Percentiles rank a stretch among this genome's conserved stretches.
Conservation (phyloP, 2,113 vertebrate species). For the Protobothrops flavoviridis region DNA sequence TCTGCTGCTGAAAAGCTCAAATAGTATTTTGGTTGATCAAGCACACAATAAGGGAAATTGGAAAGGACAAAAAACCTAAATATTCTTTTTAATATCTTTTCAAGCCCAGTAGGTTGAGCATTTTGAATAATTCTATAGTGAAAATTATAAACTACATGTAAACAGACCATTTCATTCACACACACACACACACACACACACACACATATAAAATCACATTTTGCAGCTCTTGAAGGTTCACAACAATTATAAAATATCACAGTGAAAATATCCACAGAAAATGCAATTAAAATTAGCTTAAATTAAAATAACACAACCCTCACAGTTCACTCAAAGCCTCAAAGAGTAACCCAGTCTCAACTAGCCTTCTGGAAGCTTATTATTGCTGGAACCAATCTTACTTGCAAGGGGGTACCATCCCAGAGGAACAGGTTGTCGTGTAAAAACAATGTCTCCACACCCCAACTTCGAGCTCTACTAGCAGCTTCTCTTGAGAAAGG, state of each 20-base stretch:
- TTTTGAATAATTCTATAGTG: background rate
- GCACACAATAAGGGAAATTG: background rate
- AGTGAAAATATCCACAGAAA: background rate
- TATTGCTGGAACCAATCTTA: background rate
- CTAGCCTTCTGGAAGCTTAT: background rate
- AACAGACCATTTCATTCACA: background rate
- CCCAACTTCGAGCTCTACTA: background rate
- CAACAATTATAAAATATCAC: background rate
- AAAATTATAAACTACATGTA: background rate
- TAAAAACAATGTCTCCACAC: background rate
- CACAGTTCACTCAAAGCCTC: background rate
- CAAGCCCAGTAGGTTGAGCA: background rate
- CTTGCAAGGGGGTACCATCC: background rate
- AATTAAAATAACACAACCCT: background rate
- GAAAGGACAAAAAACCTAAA: background rate
- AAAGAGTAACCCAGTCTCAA: background rate
- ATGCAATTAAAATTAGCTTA: background rate
- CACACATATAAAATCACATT: background rate
- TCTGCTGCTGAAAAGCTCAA: background rate
- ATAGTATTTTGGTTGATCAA: background rate
- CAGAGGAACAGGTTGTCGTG: background rate
- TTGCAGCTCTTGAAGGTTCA: background rate
- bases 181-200: too few species aligned
- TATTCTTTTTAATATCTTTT: background rate
- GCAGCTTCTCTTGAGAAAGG: background rate